A percentile compares a stretch with the other conserved stretches of the same genome.
phyloP scores from a whole-genome alignment of 2,797 vertebrate genomes.

The Pempheris klunzingeri region DNA sequence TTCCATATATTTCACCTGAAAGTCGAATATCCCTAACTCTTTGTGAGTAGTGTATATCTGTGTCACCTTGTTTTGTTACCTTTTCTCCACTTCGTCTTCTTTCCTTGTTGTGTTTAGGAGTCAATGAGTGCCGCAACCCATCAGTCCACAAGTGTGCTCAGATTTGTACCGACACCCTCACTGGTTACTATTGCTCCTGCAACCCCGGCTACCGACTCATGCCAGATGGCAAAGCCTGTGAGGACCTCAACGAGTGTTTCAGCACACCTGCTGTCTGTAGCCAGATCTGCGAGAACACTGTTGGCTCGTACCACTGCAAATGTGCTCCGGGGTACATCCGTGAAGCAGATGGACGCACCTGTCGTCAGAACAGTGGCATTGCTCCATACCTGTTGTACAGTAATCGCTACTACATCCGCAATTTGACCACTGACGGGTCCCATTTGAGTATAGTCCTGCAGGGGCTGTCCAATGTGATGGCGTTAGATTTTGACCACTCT shows the following conservation, averaged over 20 bases:
- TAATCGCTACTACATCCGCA: conserved; percentile 86
- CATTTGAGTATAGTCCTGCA: conserved; percentile 79
- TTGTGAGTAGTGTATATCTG: too few relatives aligned
- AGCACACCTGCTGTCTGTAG: conserved; percentile 81
- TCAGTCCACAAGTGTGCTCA: conserved; percentile 84
- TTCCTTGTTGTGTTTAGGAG: conserved; percentile 58
- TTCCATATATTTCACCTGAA: too few relatives aligned
- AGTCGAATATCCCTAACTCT: too few relatives aligned
- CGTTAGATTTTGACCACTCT: conserved; percentile 79
- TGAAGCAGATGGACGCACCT: conserved; percentile 80
- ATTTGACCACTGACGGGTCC: conserved; percentile 80
- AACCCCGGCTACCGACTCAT: conserved; percentile 80
- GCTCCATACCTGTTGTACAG: conserved; percentile 81
- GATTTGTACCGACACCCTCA: conserved; percentile 82
- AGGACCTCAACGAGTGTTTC: conserved; percentile 82
- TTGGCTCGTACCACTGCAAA: conserved; percentile 83
- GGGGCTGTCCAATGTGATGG: conserved; percentile 78
- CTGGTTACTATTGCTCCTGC: conserved; percentile 84
- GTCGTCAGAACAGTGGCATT: conserved; percentile 85
- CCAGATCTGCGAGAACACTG: conserved; percentile 82
- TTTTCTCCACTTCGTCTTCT: neutral
- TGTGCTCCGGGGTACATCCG: conserved; percentile 83
- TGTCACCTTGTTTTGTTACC: neutral
- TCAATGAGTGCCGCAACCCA: conserved; percentile 81
- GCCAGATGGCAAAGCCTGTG: conserved; percentile 85